These are phyloP conservation scores for Apis dorsata DNA, from an alignment of 1,140 invertebrate species.

Conservation along the genomic window DNA sequence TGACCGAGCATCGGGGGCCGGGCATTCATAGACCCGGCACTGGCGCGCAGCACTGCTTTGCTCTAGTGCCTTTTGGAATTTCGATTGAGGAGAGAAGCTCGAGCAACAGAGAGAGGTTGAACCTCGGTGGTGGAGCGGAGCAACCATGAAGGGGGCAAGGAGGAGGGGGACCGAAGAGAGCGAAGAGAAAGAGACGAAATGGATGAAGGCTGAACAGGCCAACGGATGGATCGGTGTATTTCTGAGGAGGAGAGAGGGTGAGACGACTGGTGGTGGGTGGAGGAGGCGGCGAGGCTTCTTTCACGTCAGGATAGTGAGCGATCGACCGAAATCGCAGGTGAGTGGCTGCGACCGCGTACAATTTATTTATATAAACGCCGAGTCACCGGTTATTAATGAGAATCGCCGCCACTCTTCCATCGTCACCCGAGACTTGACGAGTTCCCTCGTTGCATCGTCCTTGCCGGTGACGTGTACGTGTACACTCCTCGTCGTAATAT, in stretches of 20 bases:
- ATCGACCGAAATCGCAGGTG: slow-evolving; percentile 72
- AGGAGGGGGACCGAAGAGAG: slow-evolving; percentile 11
- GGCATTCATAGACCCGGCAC: slow-evolving; percentile 65
- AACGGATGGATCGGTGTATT: slow-evolving; percentile 61
- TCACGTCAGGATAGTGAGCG: slow-evolving; percentile 72
- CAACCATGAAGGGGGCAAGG: slow-evolving; percentile 26
- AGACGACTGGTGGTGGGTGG: slow-evolving; percentile 7
- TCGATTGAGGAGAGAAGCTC: slow-evolving; percentile 60
- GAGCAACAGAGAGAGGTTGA: slow-evolving; percentile 11
- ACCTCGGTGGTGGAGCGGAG: background rate
- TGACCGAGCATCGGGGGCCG: slow-evolving; percentile 65
- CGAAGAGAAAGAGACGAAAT: slow-evolving; percentile 44
- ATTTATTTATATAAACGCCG: slow-evolving; percentile 75
- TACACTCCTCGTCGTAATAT: slow-evolving; percentile 5
- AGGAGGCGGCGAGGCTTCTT: slow-evolving; percentile 65
- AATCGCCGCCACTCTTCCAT: slow-evolving; percentile 50
- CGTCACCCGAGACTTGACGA: slow-evolving; percentile 53
- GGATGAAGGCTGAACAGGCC: slow-evolving; percentile 47
- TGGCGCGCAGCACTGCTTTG: slow-evolving; percentile 55
- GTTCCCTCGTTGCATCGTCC: slow-evolving; percentile 40
- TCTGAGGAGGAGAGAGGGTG: background rate
- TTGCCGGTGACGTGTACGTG: background rate
- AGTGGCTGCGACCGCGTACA: slow-evolving; percentile 68
- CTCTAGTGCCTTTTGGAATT: slow-evolving; percentile 71
- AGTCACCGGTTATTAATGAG: slow-evolving; percentile 75